These are phyloP conservation scores for Naja naja DNA, from an alignment of 2,113 vertebrate species.

Conservation along the genomic window DNA sequence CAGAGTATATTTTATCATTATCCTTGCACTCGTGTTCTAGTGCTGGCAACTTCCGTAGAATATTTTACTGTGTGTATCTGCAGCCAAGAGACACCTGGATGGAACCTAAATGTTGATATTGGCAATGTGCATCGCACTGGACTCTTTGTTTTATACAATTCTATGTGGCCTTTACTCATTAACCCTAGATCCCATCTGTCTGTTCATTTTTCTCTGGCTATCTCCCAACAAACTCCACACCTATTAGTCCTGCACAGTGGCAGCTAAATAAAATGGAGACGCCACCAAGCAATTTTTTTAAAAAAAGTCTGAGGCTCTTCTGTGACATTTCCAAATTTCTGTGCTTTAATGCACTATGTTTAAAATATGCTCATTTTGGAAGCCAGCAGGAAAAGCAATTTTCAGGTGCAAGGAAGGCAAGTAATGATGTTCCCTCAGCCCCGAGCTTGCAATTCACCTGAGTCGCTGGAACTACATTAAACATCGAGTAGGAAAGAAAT, in stretches of 20 bases:
- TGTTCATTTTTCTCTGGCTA: background rate
- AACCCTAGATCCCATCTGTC: slow-evolving; percentile 34
- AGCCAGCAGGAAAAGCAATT: slow-evolving; percentile 44
- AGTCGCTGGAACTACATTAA: slow-evolving; percentile 41
- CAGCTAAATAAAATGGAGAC: slow-evolving; percentile 24
- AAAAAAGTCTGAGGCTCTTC: slow-evolving; percentile 29
- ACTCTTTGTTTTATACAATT: slow-evolving; percentile 25
- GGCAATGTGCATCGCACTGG: background rate
- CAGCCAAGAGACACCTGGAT: rapidly evolving
- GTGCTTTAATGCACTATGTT: slow-evolving; percentile 46
- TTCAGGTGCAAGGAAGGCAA: slow-evolving; percentile 42
- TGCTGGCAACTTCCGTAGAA: rapidly evolving
- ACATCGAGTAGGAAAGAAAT: background rate
- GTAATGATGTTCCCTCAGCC: slow-evolving; percentile 26
- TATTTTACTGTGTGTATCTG: background rate
- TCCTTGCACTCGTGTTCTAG: background rate
- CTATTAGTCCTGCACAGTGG: background rate
- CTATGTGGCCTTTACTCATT: background rate
- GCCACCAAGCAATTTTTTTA: background rate
- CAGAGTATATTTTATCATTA: slow-evolving; percentile 6
- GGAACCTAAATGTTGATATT: slow-evolving; percentile 12
- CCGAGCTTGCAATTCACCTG: slow-evolving; percentile 36
- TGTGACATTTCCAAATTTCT: slow-evolving; percentile 34
- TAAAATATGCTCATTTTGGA: slow-evolving; percentile 46
- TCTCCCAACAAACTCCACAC: rapidly evolving